Base-by-base conservation (phyloP, 2,888 invertebrate species). In the Operophtera brumata region DNA sequence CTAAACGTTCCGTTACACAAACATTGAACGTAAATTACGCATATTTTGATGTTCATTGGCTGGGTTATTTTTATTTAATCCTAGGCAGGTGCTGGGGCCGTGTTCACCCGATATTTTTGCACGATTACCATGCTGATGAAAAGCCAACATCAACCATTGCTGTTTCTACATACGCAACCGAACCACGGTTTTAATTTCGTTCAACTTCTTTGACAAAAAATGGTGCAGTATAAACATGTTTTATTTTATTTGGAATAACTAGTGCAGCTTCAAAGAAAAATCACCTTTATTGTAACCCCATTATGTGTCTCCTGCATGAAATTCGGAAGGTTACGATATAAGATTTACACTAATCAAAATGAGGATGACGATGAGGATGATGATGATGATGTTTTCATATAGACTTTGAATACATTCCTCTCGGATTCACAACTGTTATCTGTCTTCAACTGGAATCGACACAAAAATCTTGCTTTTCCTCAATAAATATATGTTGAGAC, bases 71-170 rank as follows among this genome's bases (percentile, higher is more conserved):
- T 86, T 88, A 88, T 89, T 88, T 87, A 87, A 89, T 88, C 86
- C 86, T 77, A 83, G 82, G 77, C 87, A 84, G 86, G 85, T 85
- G 82, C 75, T 70, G 70, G 70, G 76, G 75, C 75, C 75, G 75
- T 77, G 78, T 81, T 70, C 80, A 70, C 69, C 77, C 84, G 82
- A 86, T 88, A 87, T 89, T 90, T 87, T 89, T 86, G 77, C 77
- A 84, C 86, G 86, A 88, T 90, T 90, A 87, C 78, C 87, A 88
- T 90, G 81, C 82, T 89, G 87, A 90, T 90, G 88, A 86, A 89
- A 90, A 82, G 86, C 84, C 83, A 90, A 90, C 88, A 90, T 73
- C 74, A 76, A 72, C 77, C 76, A 76, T 68, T 52, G 71, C 67
- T 69, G 74, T 73, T 73, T 66, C 72, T 67, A 74, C 70, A 75